These are phyloP conservation scores for Chionodraco myersi DNA, from an alignment of 2,113 vertebrate genomes.

Conservation along the genomic window DNA sequence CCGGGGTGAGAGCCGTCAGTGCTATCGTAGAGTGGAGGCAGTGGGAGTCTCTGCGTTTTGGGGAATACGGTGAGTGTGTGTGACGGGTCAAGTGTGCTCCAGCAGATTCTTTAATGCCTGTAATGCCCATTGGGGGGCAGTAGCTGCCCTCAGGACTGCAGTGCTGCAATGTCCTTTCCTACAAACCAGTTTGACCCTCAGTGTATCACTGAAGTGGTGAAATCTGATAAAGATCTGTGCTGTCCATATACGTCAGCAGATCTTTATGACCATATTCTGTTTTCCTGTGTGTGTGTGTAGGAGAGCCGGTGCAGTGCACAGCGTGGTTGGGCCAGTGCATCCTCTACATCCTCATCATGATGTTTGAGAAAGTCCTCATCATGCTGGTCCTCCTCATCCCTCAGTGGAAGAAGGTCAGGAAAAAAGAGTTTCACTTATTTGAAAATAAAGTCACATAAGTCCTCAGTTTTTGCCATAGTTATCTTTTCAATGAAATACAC, in stretches of 20 bases:
- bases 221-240: conserved; percentile 1
- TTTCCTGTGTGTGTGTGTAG: conserved; percentile 69
- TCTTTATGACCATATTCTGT: not conserved
- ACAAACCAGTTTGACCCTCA: not conserved
- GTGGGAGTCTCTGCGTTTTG: conserved; percentile 97
- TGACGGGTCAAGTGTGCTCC: not conserved
- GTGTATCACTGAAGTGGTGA: conserved; percentile 12
- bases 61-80: conserved; percentile 92
- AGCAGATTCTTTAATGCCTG: conserved; percentile 8
- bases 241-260: conserved; percentile 21
- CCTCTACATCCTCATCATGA: conserved; percentile 98
- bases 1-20: conserved; percentile 90
- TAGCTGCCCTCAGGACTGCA: conserved; percentile 2
- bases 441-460: not conserved
- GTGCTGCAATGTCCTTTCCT: conserved; percentile 16
- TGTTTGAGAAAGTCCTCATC: conserved; percentile 96
- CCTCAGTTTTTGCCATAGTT: not conserved
- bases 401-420: conserved; percentile 95
- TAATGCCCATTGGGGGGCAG: conserved; percentile 65
- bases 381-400: conserved; percentile 96
- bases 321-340: conserved; percentile 96
- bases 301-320: conserved; percentile 93
- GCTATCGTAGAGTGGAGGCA: conserved; percentile 95
- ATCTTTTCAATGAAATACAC: not conserved
- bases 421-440: not conserved